phyloP scores from a whole-genome alignment of 2,113 vertebrate species.

The Excalfactoria chinensis region DNA sequence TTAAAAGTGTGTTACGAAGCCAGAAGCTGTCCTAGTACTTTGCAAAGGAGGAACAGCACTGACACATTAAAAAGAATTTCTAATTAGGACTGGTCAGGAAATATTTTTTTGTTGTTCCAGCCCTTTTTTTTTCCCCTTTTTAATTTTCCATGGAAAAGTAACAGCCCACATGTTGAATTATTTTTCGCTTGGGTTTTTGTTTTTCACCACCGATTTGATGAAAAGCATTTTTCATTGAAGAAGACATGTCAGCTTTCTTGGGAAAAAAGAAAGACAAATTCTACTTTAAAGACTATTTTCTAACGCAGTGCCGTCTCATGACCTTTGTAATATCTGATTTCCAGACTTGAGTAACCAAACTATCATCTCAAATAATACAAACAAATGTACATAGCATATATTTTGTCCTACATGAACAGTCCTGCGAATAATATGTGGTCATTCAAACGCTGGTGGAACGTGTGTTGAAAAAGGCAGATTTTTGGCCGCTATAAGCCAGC shows the following conservation, averaged over 20 bases:
- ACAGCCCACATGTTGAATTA: slow-evolving; percentile 25
- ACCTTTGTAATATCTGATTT: not conserved
- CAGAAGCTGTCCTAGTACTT: not conserved
- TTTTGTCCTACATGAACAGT: slow-evolving; percentile 15
- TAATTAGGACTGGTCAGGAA: slow-evolving; percentile 4
- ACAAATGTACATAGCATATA: not conserved
- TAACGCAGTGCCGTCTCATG: not conserved
- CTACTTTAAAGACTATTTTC: slow-evolving; percentile 5
- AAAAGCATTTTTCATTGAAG: slow-evolving; percentile 60
- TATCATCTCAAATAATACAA: slow-evolving; percentile 9
- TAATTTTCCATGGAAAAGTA: slow-evolving; percentile 25
- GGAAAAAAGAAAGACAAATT: not conserved
- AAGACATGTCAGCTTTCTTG: not conserved
- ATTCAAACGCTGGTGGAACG: not conserved
- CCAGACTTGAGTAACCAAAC: slow-evolving; percentile 14
- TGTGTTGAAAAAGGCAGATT: not conserved
- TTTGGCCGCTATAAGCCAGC: slow-evolving; percentile 28
- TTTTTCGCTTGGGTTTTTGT: slow-evolving; percentile 6
- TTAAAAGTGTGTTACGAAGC: not conserved
- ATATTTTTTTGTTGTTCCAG: not conserved
- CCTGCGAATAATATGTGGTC: not conserved
- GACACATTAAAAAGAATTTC: not conserved
- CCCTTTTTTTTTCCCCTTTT: not conserved
- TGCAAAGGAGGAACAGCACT: not conserved
- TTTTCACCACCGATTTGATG: slow-evolving; percentile 46